A percentile compares a stretch with the other conserved stretches of the same genome.
Evolutionary conservation across 2,113 vertebrate species (phyloP).

Genomic region (Dipodomys stephensi): DNA sequence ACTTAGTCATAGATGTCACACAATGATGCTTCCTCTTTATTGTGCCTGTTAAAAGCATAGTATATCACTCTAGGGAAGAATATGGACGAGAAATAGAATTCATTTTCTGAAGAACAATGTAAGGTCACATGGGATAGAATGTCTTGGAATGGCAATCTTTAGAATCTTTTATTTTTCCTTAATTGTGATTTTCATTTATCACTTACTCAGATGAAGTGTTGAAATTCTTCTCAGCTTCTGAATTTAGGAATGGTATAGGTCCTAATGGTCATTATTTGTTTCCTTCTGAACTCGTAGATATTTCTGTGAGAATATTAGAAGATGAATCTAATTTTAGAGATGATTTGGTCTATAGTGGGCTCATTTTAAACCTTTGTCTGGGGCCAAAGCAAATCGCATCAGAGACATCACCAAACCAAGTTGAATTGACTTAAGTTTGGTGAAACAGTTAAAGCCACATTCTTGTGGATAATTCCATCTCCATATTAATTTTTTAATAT

Average conservation of each 20-base stretch:
- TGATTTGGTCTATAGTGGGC: neutral
- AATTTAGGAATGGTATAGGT: neutral
- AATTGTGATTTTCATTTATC: constrained; percentile 17
- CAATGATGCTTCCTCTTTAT: neutral
- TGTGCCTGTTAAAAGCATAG: neutral
- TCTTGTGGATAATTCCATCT: neutral
- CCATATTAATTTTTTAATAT: constrained; percentile 33
- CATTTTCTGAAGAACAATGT: neutral
- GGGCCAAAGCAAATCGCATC: neutral
- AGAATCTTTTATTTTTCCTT: neutral
- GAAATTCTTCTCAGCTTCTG: neutral
- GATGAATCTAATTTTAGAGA: neutral
- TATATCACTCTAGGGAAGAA: too few relatives aligned
- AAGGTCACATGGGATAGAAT: neutral
- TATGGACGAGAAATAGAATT: neutral
- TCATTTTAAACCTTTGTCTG: neutral
- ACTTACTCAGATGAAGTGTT: neutral
- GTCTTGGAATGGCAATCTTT: neutral
- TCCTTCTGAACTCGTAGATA: neutral
- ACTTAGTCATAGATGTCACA: too few relatives aligned
- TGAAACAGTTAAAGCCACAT: constrained; percentile 25
- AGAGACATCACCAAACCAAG: constrained; percentile 11
- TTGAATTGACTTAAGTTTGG: neutral
- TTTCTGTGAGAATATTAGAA: constrained; percentile 33
- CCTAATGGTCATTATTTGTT: neutral